Evolutionary conservation across 92 coral and sea anemone species (phyloP), one percentile per base, ranked within the genome.

Genomic region (Zoanthus gigantus): DNA sequence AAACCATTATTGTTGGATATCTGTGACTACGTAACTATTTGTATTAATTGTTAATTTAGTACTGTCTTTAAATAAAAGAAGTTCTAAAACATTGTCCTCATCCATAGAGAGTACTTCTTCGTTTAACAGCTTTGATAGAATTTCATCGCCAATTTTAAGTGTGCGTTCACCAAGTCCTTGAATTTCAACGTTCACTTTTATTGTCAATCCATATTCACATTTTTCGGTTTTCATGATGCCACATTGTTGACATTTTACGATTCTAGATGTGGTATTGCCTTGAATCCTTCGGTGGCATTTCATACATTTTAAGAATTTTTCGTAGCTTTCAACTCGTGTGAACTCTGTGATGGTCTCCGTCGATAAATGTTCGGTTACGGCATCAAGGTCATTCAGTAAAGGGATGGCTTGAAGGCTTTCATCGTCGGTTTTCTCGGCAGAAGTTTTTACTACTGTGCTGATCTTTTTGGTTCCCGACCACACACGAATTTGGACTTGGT

Each of bases 401-500:
- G 89, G 85, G 50, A 78, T 56, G 74, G 34, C 88, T 76, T 76
- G 56, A 65, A 86, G 74, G 45, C 61, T 53, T 76, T 78, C 87
- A 46, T 86, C 83, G 67, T 29, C 80, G 17, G 57, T 77, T 76
- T 50, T 32, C 11, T 37, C 31, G 0, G 67, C 87, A 23, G 71
- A 50, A 30, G 89, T 78, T 77, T 86, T 78, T 15, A 65, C 74
- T 77, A 86, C 16, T 4, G 89, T 86, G 89, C 52, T 54, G 66
- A 86, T 10, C 86, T 86, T 86, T 78, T 86, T 86, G 72, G 73
- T 50, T 18, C 89, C 73, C 71, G 87, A 86, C 87, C 89, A 86
- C 31, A 76, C 88, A 86, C 89, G 89, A 47, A 86, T 32, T 50
- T 65, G 69, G 74, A 86, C 87, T 23, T 45, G 89, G 66, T 71